phyloP scores from a whole-genome alignment of 2,797 vertebrate species.

The Enteromius afrohamiltoni region DNA sequence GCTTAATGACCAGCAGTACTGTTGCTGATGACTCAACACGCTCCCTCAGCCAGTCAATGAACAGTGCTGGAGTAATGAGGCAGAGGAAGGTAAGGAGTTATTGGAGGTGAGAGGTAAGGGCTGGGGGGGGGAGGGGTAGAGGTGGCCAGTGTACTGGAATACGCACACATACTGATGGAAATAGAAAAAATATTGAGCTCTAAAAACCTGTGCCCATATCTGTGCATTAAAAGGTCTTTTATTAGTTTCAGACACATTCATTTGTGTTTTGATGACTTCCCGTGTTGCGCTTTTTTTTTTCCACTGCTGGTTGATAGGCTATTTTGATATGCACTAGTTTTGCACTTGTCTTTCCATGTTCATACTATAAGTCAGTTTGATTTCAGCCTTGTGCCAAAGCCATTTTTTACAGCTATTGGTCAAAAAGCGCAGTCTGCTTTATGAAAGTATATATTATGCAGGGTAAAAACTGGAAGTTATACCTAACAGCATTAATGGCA shows the following conservation, averaged over 20 bases:
- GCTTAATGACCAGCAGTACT: constrained; percentile 47
- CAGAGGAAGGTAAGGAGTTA: constrained; percentile 38
- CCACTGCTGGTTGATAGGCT: not conserved
- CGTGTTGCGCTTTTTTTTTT: constrained; percentile 1
- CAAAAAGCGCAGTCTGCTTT: not conserved
- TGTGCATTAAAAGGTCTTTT: not conserved
- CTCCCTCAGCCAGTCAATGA: constrained; percentile 47
- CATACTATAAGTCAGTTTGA: not conserved
- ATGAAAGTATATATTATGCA: not conserved
- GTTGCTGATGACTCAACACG: constrained; percentile 27
- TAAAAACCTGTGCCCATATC: not conserved
- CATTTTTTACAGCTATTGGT: not conserved
- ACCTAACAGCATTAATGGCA: not conserved
- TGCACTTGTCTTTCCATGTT: not conserved
- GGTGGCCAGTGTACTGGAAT: constrained; percentile 50
- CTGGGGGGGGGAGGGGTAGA: constrained; percentile 25
- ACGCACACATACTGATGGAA: constrained; percentile 15
- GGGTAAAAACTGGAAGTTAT: not conserved
- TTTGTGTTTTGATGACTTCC: not conserved
- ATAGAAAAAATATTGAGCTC: not conserved
- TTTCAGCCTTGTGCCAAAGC: not conserved
- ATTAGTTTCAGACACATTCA: not conserved
- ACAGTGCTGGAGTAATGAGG: constrained; percentile 51
- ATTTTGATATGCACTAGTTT: not conserved
- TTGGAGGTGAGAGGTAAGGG: not conserved